A percentile compares a stretch with the other conserved stretches of the same genome.
These are phyloP conservation scores for Temnopleurus reevesii DNA, from an alignment of 53 echinoderm and acorn worm genomes.

Conservation along the genomic window DNA sequence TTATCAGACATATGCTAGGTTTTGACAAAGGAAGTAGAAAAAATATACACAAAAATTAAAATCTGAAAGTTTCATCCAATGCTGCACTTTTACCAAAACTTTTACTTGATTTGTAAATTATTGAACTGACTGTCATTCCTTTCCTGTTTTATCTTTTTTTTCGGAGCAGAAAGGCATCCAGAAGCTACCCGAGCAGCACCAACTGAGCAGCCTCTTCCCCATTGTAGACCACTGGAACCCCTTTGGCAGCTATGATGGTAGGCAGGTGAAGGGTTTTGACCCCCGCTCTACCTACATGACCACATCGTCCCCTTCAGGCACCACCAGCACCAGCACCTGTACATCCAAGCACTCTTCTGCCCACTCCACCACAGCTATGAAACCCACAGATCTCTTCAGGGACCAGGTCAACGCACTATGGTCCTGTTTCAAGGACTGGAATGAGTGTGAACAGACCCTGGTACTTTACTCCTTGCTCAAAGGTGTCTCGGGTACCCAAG, in stretches of 20 bases:
- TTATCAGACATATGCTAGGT: too few species aligned
- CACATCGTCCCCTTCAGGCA: neutral
- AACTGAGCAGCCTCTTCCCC: conserved; percentile 52
- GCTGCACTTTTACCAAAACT: too few species aligned
- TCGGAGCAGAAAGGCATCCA: conserved; percentile 56
- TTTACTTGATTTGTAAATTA: too few species aligned
- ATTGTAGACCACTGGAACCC: conserved; percentile 62
- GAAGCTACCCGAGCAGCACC: conserved; percentile 53
- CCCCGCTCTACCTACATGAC: conserved; percentile 45
- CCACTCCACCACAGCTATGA: conserved; percentile 64
- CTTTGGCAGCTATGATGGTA: conserved; percentile 51
- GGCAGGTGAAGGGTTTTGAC: conserved; percentile 41
- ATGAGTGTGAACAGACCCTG: conserved; percentile 96
- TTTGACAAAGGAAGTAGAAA: too few species aligned
- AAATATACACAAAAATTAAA: too few species aligned
- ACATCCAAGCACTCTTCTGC: neutral
- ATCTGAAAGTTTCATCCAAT: too few species aligned
- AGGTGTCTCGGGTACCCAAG: conserved; percentile 85
- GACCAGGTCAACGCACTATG: conserved; percentile 91
- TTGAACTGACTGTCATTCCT: too few species aligned
- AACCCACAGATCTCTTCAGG: conserved; percentile 87
- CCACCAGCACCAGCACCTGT: neutral
- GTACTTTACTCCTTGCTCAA: conserved; percentile 89
- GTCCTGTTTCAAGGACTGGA: conserved; percentile 97
- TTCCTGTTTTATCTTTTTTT: neutral